These are phyloP conservation scores for Hozukius guyotensis DNA, from an alignment of 2,797 vertebrate species.

Conservation along the genomic window DNA sequence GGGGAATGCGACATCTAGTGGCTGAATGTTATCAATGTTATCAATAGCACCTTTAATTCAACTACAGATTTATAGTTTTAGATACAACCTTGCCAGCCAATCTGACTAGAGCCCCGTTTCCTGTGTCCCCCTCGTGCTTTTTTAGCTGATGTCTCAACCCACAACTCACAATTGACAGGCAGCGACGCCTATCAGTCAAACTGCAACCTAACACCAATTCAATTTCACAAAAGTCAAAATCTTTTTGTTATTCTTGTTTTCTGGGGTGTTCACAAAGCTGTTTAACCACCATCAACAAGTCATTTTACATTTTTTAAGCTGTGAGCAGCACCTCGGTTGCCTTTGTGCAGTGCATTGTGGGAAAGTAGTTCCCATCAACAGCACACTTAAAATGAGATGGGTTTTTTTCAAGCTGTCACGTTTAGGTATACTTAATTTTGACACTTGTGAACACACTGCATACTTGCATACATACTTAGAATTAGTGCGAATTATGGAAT, in stretches of 20 bases:
- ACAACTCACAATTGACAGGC: not conserved
- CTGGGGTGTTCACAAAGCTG: not conserved
- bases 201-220: not conserved
- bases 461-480: not conserved
- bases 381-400: not conserved
- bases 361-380: not conserved
- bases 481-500: not conserved
- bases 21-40: too few relatives aligned
- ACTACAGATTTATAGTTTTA: not conserved
- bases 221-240: not conserved
- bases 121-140: not conserved
- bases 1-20: too few relatives aligned
- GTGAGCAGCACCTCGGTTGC: not conserved
- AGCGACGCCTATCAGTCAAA: not conserved
- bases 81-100: not conserved
- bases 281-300: not conserved
- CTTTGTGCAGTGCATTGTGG: not conserved
- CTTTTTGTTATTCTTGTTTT: not conserved
- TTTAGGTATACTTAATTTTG: not conserved
- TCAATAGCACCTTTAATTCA: not conserved
- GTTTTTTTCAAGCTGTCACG: too few relatives aligned
- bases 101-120: not conserved
- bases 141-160: not conserved
- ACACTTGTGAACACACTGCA: not conserved
- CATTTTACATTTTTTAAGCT: not conserved